phyloP scores from a whole-genome alignment of 1,140 invertebrate species.

The Scylla paramamosain region DNA sequence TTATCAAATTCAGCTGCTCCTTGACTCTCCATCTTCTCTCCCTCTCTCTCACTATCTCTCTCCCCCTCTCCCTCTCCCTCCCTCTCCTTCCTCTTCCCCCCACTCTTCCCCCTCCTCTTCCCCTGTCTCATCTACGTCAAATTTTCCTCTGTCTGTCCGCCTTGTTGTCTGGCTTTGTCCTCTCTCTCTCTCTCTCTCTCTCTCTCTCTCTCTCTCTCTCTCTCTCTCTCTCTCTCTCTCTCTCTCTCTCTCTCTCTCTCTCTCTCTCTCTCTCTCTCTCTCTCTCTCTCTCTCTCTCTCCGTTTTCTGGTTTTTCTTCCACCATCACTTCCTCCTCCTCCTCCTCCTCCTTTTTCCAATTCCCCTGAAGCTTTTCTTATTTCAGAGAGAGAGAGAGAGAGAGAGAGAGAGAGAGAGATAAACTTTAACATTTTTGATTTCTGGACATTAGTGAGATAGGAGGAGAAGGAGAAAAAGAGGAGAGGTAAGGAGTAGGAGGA shows the following conservation, averaged over 20 bases:
- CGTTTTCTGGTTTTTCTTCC: no score
- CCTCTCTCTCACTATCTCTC: slow-evolving; percentile 34
- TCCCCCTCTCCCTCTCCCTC: no score
- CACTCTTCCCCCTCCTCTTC: neutral
- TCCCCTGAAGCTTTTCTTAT: slow-evolving; percentile 22
- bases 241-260: no score
- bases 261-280: no score
- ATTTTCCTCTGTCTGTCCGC: no score
- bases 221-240: no score
- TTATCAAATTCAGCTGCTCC: no score
- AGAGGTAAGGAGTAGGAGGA: neutral
- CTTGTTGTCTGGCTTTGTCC: no score
- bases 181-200: neutral
- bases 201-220: neutral
- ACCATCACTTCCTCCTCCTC: no score
- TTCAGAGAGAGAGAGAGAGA: neutral
- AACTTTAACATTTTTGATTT: neutral
- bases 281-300: no score
- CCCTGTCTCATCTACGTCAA: no score
- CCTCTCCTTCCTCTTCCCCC: neutral
- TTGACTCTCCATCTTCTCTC: neutral
- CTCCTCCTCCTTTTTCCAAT: neutral
- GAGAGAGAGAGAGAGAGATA: neutral
- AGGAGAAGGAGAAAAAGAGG: neutral
- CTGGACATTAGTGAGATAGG: neutral